phyloP scores from a whole-genome alignment of 1,140 invertebrate species.

The Ganaspis sp. region DNA sequence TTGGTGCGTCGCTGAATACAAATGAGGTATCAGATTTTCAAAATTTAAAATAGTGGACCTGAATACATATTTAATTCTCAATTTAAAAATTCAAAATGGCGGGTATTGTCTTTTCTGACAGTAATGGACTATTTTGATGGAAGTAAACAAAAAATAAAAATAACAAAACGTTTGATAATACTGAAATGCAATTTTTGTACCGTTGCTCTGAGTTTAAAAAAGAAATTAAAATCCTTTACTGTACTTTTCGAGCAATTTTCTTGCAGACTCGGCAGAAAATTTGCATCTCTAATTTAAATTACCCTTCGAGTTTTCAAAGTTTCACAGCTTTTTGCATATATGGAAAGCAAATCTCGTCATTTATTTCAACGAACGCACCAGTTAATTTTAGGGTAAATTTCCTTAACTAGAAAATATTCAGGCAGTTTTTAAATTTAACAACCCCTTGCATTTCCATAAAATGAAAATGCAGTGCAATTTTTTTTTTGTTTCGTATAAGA shows the following conservation, averaged over 20 bases:
- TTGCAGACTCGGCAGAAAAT: background rate
- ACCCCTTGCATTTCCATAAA: background rate
- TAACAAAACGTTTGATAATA: too few relatives aligned
- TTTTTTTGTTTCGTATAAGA: background rate
- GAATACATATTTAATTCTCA: too few relatives aligned
- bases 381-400: conserved; percentile 14
- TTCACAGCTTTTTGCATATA: conserved; percentile 9
- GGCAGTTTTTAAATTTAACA: background rate
- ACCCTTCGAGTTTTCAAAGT: conserved; percentile 6
- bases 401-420: conserved; percentile 3
- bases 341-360: conserved; percentile 13
- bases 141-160: too few relatives aligned
- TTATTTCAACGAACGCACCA: conserved; percentile 8
- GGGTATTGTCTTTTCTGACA: too few relatives aligned
- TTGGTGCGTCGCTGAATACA: too few relatives aligned
- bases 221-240: background rate
- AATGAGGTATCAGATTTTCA: too few relatives aligned
- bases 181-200: background rate
- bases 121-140: too few relatives aligned
- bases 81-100: too few relatives aligned
- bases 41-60: too few relatives aligned
- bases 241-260: conserved; percentile 16
- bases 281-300: conserved; percentile 19
- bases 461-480: background rate
- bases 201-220: background rate